Conservation (phyloP, 2,113 vertebrate genomes). For the Mionectes macconnelli region DNA sequence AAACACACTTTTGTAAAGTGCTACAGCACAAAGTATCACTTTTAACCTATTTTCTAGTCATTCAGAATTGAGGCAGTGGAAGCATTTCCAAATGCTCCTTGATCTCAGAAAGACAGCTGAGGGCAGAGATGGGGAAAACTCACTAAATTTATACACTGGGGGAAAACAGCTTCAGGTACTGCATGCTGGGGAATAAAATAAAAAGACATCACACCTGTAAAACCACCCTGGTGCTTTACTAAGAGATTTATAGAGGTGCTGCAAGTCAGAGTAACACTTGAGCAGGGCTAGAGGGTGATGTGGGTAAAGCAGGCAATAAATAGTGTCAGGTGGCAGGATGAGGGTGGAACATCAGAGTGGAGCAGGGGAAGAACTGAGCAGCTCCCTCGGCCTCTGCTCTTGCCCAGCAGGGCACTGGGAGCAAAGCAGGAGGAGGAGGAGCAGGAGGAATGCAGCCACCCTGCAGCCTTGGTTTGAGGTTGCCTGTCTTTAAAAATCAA, state of each 20-base stretch:
- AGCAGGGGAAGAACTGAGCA: background rate
- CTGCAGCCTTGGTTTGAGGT: background rate
- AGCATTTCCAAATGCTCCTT: background rate
- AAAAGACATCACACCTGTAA: constrained; percentile 41
- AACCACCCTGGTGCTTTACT: background rate
- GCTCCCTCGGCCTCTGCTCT: background rate
- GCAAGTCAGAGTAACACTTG: constrained; percentile 21
- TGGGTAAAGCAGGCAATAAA: background rate
- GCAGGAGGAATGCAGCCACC: background rate
- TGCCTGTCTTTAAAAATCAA: background rate
- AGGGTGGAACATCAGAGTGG: background rate
- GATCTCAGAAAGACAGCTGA: background rate
- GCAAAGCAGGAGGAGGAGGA: background rate
- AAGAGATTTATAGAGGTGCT: constrained; percentile 39
- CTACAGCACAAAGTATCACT: background rate
- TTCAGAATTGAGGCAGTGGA: constrained; percentile 26
- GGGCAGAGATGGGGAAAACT: background rate
- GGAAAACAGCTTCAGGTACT: constrained; percentile 17
- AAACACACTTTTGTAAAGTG: constrained; percentile 31
- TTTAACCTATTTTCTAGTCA: background rate
- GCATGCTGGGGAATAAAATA: constrained; percentile 28
- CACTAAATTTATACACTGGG: background rate
- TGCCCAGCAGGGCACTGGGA: background rate
- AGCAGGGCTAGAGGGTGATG: background rate
- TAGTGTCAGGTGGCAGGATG: background rate